phyloP scores from a whole-genome alignment of 2,113 vertebrate species.

The Sus scrofa region DNA sequence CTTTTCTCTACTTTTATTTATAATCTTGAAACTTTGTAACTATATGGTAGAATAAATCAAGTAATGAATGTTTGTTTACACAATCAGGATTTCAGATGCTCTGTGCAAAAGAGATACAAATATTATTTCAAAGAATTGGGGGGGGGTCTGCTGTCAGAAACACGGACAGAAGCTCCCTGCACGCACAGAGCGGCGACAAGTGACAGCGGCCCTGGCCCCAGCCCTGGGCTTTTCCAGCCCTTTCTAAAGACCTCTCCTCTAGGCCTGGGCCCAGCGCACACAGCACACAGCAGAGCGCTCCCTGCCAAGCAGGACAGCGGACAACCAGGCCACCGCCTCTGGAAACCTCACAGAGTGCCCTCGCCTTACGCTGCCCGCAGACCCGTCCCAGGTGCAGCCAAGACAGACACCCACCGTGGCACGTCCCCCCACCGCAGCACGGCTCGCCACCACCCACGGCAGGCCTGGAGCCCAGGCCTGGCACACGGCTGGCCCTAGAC shows the following conservation, averaged over 20 bases:
- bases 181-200: neutral
- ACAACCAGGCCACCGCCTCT: neutral
- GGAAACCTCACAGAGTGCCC: neutral
- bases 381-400: neutral
- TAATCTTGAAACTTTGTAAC: neutral
- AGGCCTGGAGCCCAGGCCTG: neutral
- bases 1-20: neutral
- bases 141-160: neutral
- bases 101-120: neutral
- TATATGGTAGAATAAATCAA: no score
- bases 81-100: neutral
- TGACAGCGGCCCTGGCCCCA: neutral
- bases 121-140: neutral
- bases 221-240: neutral
- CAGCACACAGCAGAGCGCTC: neutral
- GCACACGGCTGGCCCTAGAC: neutral
- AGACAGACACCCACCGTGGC: accelerated
- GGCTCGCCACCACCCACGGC: neutral
- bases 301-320: neutral
- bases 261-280: neutral
- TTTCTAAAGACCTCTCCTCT: neutral
- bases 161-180: neutral
- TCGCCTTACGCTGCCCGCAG: accelerated
- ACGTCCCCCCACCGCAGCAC: accelerated
- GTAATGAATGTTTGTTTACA: neutral